Evolutionary conservation across 1,140 invertebrate genomes (phyloP).

Genomic region (Chlorops oryzae): DNA sequence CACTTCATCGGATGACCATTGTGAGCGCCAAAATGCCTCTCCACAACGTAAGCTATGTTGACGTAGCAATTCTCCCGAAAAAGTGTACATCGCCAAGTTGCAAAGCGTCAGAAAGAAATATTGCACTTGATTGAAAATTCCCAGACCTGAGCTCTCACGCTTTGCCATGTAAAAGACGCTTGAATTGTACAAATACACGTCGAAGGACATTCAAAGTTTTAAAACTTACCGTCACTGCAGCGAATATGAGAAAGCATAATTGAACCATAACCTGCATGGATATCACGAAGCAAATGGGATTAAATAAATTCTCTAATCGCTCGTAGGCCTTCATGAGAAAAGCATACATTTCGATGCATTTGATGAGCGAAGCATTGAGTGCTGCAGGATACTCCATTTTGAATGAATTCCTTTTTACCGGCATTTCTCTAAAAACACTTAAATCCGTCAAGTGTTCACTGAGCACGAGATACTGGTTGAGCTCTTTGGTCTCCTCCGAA

Average conservation of each 20-base stretch:
- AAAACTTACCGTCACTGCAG: conserved; percentile 27
- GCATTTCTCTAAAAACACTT: neutral
- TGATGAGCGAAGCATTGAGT: conserved; percentile 23
- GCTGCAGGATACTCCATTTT: conserved; percentile 1
- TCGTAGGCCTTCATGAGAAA: conserved; percentile 28
- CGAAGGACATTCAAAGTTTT: too few species aligned
- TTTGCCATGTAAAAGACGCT: neutral
- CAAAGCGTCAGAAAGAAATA: conserved; percentile 29
- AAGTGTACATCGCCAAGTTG: conserved; percentile 41
- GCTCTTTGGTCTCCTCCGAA: conserved; percentile 17
- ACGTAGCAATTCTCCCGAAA: conserved; percentile 34
- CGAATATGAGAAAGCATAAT: conserved; percentile 35
- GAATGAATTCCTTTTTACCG: neutral
- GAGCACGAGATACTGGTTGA: conserved; percentile 33
- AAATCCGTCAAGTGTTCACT: conserved; percentile 28
- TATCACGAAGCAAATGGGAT: conserved; percentile 38
- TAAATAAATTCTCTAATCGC: conserved; percentile 34
- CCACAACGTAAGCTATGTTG: conserved; percentile 34
- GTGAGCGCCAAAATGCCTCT: conserved; percentile 33
- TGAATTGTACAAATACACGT: too few species aligned
- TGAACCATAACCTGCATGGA: conserved; percentile 41
- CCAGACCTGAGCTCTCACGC: conserved; percentile 28
- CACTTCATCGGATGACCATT: conserved; percentile 29
- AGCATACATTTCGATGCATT: conserved; percentile 32
- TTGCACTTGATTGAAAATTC: conserved; percentile 35